Base-by-base conservation (phyloP, 2,888 invertebrate species). In the Leucozona laternaria region DNA sequence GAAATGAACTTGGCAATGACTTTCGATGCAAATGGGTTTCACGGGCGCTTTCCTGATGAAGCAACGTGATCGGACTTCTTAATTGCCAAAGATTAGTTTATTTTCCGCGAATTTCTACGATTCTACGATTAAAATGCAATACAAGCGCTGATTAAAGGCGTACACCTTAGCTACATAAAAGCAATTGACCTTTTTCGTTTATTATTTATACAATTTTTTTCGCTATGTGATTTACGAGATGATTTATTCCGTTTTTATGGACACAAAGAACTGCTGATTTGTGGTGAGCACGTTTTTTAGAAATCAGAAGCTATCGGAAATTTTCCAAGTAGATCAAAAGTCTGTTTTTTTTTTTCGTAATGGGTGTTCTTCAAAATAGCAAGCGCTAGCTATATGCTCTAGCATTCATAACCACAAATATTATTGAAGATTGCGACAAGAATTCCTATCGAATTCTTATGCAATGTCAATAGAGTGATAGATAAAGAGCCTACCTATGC, bases 41-140 rank as follows among this genome's bases (percentile, higher is more conserved):
- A 72, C 55, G 43, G 45, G 20, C 22, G 13, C 10, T 37, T n/a
- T 13, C 13, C 40, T 11, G 40, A 7, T 7, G 6, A 70, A 25
- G 55, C 40, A 70, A 72, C 71, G 71, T 72, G 71, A 57, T 58
- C 45, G 40, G 71, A 72, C 71, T 72, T 31, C 31, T 37, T 66
- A 48, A 66, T 66, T 17, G 13, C 48, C 45, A 20, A 31, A 45
- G 48, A 48, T 48, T 48, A 64, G 10, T 17, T 8, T 53, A 22
- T 25, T 25, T 53, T 28, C 15, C 28, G 43, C 15, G 31, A 48
- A 31, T 66, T 20, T 48, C 13, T 5, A 28, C n/a, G n/a, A n/a
- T n/a, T n/a, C n/a, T 15, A 2, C 31, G 31, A 66, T 66, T 66
- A 66, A 48, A 48, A 66, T 66, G 66, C 66, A 66, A 48, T 48